Base-by-base conservation (phyloP, 64 coral and sea anemone genomes). In the Porites australiensis region DNA sequence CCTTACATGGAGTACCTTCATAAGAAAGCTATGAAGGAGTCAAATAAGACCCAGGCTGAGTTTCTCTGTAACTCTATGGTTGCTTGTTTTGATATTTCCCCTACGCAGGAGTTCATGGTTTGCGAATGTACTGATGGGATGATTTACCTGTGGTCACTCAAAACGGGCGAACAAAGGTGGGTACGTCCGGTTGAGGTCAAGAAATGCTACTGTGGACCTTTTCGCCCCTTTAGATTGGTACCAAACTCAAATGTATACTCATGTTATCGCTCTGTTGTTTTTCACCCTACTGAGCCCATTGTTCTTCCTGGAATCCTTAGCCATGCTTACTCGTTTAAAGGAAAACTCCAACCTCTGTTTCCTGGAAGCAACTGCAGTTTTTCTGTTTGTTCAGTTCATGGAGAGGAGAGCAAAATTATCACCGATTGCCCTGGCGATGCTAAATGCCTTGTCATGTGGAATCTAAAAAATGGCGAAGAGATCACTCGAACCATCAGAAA, bases 311-410 rank as follows among this genome's bases (percentile, higher is more conserved):
- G 58, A 64, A 11, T 19, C 13, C 16, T 64, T 5, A 62, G 58
- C 23, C 1, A 62, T 46, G 57, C 6, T 14, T 63, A 48, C 45
- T 45, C 58, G 3, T 27, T 63, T 47, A 4, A 44, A 1, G 79
- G 58, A 44, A 27, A 48, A 2, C 21, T 16, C 12, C 8, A 47
- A 63, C 43, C 37, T 18, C 43, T 62, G 19, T 82, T 44, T 9
- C 48, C 18, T 10, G 3, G 6, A 10, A 82, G 79, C 43, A 62
- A 44, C 10, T 82, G 79, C 59, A 7, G 13, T 46, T 82, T 82
- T 59, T 63, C 13, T 0, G 79, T 82, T 82, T 82, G 79, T 63
- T 63, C 55, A 16, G 19, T 82, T 82, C 64, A 58, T 82, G 58
- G 5, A 5, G 79, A 82, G 0, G 27, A 37, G 27, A 37, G 27